A percentile compares a stretch with the other conserved stretches of the same genome.
Evolutionary conservation across 2,797 vertebrate genomes (phyloP).

Genomic region (Sphaeramia orbicularis): DNA sequence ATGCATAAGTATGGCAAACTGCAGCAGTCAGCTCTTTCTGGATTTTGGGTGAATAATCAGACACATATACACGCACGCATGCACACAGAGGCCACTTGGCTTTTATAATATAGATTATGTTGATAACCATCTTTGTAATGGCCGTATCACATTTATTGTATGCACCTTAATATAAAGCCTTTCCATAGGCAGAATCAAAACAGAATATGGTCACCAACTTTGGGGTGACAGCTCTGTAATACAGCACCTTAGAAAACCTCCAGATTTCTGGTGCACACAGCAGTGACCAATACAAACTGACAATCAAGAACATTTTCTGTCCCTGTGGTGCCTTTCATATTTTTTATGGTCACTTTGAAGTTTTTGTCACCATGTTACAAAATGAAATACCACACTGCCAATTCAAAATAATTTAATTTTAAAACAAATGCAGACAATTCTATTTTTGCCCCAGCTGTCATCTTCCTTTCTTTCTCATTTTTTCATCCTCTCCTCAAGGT

Average conservation of each 20-base stretch:
- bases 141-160: too few relatives aligned
- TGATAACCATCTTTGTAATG: too few relatives aligned
- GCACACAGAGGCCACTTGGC: too few relatives aligned
- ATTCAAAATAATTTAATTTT: constrained; percentile 49
- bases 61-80: too few relatives aligned
- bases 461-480: constrained; percentile 26
- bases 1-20: too few relatives aligned
- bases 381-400: constrained; percentile 17
- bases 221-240: constrained; percentile 9
- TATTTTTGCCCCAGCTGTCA: constrained; percentile 33
- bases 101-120: too few relatives aligned
- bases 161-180: too few relatives aligned
- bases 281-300: constrained; percentile 1
- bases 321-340: neutral
- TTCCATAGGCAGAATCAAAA: neutral
- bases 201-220: constrained; percentile 15
- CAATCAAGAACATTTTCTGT: constrained; percentile 10
- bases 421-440: constrained; percentile 21
- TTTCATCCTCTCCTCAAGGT: constrained; percentile 47
- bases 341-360: constrained; percentile 28
- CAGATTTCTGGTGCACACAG: constrained; percentile 12
- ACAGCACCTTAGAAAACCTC: constrained; percentile 13
- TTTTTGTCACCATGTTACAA: constrained; percentile 13
- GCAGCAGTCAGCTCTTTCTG: too few relatives aligned
- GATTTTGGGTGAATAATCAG: too few relatives aligned